Conservation (phyloP, 2,888 invertebrate species). For the Tuberolachnus salignus region DNA sequence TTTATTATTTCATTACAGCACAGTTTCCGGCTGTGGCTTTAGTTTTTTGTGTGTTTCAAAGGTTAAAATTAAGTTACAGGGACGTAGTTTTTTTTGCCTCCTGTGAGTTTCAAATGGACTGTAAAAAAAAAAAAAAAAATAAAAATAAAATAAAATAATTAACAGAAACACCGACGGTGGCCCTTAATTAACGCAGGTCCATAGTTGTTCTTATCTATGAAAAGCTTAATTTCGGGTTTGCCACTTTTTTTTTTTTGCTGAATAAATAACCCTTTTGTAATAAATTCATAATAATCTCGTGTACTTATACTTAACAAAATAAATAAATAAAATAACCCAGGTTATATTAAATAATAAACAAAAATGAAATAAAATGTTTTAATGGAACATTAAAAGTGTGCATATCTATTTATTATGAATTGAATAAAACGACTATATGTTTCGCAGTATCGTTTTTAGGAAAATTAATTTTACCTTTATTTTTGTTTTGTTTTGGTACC, state of each 20-base stretch:
- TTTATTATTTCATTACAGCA: conserved; percentile 54
- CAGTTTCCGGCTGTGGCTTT: conserved; percentile 26
- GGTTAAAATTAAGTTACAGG: conserved; percentile 52
- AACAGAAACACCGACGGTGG: conserved; percentile 49
- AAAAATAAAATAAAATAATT: conserved; percentile 52
- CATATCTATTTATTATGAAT: no score
- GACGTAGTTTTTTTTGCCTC: conserved; percentile 4
- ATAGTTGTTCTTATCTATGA: conserved; percentile 51
- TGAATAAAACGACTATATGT: no score
- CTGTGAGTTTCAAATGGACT: conserved; percentile 12
- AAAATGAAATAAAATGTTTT: neutral
- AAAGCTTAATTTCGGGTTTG: conserved; percentile 50
- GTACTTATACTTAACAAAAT: neutral
- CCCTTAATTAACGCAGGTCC: conserved; percentile 53
- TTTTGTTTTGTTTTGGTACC: no score
- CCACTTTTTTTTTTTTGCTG: conserved; percentile 45
- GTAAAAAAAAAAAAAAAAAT: conserved; percentile 21
- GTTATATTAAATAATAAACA: conserved; percentile 22
- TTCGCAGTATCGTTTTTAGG: no score
- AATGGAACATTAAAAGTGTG: neutral
- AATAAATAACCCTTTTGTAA: conserved; percentile 41
- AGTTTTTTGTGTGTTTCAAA: conserved; percentile 29
- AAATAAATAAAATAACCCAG: neutral
- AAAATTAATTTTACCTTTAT: no score
- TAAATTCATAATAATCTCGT: conserved; percentile 48